phyloP scores from a whole-genome alignment of 2,888 invertebrate genomes.

The Pheosia gnoma region DNA sequence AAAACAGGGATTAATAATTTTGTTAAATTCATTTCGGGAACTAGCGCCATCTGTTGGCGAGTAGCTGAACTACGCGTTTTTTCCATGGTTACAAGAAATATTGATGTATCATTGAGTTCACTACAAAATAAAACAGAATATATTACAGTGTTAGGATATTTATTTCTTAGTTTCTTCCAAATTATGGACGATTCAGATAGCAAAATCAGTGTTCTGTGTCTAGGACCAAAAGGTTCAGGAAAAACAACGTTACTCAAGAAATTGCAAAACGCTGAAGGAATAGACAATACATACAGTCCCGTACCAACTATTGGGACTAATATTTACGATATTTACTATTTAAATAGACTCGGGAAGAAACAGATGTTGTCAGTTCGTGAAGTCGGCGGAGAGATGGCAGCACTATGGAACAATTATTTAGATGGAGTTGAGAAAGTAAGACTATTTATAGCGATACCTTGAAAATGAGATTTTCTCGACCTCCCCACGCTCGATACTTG shows the following conservation, averaged over 20 bases:
- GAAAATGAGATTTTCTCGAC: not conserved
- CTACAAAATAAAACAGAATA: not conserved
- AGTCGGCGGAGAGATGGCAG: conserved; percentile 92
- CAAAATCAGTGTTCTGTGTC: conserved; percentile 83
- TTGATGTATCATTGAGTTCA: conserved; percentile 44
- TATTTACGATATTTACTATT: conserved; percentile 86
- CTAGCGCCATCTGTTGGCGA: conserved; percentile 59
- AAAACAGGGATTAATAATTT: too few species aligned
- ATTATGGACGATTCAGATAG: conserved; percentile 73
- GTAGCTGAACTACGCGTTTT: conserved; percentile 46
- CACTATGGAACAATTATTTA: conserved; percentile 91
- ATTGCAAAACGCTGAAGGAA: conserved; percentile 87
- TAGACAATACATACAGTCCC: conserved; percentile 90
- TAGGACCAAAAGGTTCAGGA: conserved; percentile 92
- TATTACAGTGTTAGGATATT: not conserved
- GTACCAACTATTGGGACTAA: conserved; percentile 92
- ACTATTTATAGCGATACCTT: conserved; percentile 4
- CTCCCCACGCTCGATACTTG: not conserved
- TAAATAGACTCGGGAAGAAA: conserved; percentile 78
- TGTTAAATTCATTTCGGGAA: not conserved
- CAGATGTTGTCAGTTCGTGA: conserved; percentile 86
- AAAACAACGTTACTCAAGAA: conserved; percentile 91
- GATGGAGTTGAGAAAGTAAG: conserved; percentile 84
- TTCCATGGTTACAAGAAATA: conserved; percentile 32
- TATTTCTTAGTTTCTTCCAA: not conserved